Evolutionary conservation across 2,113 vertebrate species (phyloP), one percentile per base, ranked within the genome.

Genomic region (Chloebia gouldiae): DNA sequence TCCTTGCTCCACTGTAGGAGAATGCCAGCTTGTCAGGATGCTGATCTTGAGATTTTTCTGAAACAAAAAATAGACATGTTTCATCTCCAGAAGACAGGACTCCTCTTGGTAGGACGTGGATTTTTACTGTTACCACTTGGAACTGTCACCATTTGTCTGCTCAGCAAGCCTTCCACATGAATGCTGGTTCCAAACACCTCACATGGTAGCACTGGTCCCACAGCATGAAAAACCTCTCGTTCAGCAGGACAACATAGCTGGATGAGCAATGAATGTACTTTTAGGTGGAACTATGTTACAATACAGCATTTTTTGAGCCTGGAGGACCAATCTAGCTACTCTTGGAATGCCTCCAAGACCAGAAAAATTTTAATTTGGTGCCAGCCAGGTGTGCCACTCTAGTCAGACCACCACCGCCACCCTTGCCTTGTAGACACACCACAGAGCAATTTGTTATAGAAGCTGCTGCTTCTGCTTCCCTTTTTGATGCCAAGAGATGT

Each of bases 1-100:
- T 90, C 75, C 82, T 70, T 4, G 12, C 33, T 57, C 23, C 44
- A n/a, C 40, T 31, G 73, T 47, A 71, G 92, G 69, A 94, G 65
- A 49, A 84, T 42, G 69, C 40, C 92, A 96, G 61, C 57, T 87
- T 93, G 61, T 82, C 90, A 56, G 87, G 78, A 89, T 69, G 66
- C 84, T 49, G 47, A 85, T 81, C 44, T 57, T 40, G 5, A 51
- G 53, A 13, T 81, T 71, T 56, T 76, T 75, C 61, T 60, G 31
- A 79, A 85, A 59, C 44, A 86, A 76, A 76, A 93, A 90, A 42
- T 16, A 75, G 76, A 83, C 2, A 3, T 2, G 25, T 31, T 61
- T 76, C 49, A 49, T 25, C 13, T 49, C 27, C 24, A 53, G 72
- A 45, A 50, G 12, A 40, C 22, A 72, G 51, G 60, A 31, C 24